Percentiles rank a stretch among this genome's conserved stretches.
phyloP scores from a whole-genome alignment of 2,888 invertebrate species.

The Gandaritis pyraliata region DNA sequence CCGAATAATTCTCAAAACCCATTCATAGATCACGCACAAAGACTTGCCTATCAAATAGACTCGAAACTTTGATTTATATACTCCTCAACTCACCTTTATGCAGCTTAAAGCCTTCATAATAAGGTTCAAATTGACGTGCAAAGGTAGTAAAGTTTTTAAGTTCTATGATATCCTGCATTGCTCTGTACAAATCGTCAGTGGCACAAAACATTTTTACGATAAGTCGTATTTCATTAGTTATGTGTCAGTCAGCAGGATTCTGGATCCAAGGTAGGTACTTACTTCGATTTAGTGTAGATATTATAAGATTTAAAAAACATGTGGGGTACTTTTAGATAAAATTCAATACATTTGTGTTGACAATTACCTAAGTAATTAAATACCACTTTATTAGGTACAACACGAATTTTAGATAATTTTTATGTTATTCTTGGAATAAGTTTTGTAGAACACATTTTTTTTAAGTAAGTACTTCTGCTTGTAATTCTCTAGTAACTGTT shows the following conservation, averaged over 20 bases:
- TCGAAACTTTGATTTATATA: constrained; percentile 52
- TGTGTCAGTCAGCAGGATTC: constrained; percentile 49
- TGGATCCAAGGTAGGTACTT: constrained; percentile 45
- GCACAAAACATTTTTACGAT: constrained; percentile 67
- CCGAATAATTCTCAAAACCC: constrained; percentile 63
- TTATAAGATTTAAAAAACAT: constrained; percentile 24
- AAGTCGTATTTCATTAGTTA: constrained; percentile 66
- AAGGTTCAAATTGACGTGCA: constrained; percentile 36
- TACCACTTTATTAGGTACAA: too few species aligned
- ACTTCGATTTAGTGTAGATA: constrained; percentile 51
- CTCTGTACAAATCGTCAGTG: constrained; percentile 61
- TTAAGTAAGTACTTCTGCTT: too few species aligned
- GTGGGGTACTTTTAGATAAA: background rate
- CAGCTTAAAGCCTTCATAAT: constrained; percentile 20
- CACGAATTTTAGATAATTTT: too few species aligned
- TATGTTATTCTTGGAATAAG: background rate
- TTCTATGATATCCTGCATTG: constrained; percentile 66
- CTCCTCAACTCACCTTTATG: constrained; percentile 26
- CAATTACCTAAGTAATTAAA: too few species aligned
- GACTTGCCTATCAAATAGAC: constrained; percentile 59
- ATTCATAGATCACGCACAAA: constrained; percentile 73
- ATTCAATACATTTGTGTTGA: background rate
- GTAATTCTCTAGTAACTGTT: too few species aligned
- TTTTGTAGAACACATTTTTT: too few species aligned
- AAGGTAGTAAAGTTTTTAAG: constrained; percentile 47